Evolutionary conservation across 2,113 vertebrate species (phyloP), one percentile per base, ranked within the genome.

Genomic region (Chitala chitala): DNA sequence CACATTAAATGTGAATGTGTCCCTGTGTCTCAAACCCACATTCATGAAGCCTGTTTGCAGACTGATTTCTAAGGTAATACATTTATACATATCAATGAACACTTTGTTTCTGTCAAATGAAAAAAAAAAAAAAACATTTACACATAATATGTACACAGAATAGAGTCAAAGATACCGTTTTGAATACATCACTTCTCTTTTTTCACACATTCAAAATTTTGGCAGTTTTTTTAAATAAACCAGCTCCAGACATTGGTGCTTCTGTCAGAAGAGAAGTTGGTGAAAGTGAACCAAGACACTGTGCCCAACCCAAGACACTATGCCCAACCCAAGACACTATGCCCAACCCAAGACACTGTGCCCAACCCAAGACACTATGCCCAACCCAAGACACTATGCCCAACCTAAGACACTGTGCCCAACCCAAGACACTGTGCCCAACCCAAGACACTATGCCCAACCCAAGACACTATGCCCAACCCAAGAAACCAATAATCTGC

Each of bases 141-240:
- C 69, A 50, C 74, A 59, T 61, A 69, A 68, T 55, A 61, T 40
- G 56, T 51, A 64, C 72, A 75, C 68, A 24, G 40, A 66, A 36
- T 17, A 33, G 65, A 56, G 26, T 31, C n/a, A 29, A 59, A 69
- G 65, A 26, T 13, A 31, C 20, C 4, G 15, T 75, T 40, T 69
- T 51, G 26, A 69, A 75, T 66, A 74, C 61, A 38, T 68, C 58
- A n/a, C n/a, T 58, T 0, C 31, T 15, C 10, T 38, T 29, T 36
- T 40, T 29, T 24, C 22, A 58, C 48, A 40, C 59, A 51, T 51
- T 53, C 2, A 9, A 5, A 44, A 24, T 31, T 70, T 26, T 70
- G 65, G 74, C 74, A 75, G 74, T 70, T 59, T 58, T n/a, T 42
- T 75, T 59, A 70, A 75, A 70, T 70, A 51, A 61, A 51, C 61